Evolutionary conservation across 1,140 invertebrate species (phyloP), one percentile per base, ranked within the genome.

Genomic region (Calliopsis andreniformis): DNA sequence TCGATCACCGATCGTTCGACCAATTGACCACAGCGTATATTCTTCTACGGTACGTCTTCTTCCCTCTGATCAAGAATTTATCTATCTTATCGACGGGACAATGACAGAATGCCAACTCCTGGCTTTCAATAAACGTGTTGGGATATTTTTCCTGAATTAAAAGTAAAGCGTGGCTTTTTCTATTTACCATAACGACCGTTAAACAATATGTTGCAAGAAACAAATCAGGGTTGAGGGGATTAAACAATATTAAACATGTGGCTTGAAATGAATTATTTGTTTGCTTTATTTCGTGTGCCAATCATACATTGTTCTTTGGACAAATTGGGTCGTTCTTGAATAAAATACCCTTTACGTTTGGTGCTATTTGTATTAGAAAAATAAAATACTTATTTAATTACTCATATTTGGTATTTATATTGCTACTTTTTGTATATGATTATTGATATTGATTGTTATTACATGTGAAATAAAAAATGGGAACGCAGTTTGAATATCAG

Each of bases 1-100:
- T 69, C 39, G 47, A 79, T 69, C 71, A 76, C 72, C 49, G 43
- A 69, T 76, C 58, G 64, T 67, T 61, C 77, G 64, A 76, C 47
- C 72, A 79, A 75, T 79, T 76, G 55, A 67, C 72, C 78, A 75
- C 63, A 63, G 64, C 42, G 69, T 67, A 67, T 69, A 76, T 58
- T 72, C 61, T 64, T 72, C 62, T 61, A 76, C 73, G 64, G 66
- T 61, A 51, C 64, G 66, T 69, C 73, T 51, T 59, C 64, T 25
- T 69, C 64, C 42, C 14, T 61, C 32, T 30, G 67, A 76, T 69
- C 66, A 61, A 61, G 55, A 70, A 59, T 70, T 61, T 70, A 32
- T 70, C 73, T 76, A 70, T 61, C 53, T 77, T 77, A 77, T 77
- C 76, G 76, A 72, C 68, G 3, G 64, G 49, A 68, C 61, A 73